Conservation (phyloP, 2,797 vertebrate genomes). For the Aratinga solstitialis region DNA sequence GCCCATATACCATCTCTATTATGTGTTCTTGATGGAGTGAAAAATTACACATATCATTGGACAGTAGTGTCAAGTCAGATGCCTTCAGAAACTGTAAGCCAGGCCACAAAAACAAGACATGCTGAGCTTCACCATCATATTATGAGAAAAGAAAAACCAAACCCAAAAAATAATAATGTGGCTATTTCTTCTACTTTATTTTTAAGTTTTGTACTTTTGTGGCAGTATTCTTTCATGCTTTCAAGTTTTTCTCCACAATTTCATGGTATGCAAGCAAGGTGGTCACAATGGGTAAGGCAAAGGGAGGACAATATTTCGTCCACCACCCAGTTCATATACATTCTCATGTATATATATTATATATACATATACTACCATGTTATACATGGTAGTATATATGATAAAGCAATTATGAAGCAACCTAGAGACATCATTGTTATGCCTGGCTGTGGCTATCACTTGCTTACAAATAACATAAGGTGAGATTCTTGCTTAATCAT, state of each 20-base stretch:
- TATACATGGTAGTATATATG: background rate
- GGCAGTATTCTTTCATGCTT: background rate
- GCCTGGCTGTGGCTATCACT: background rate
- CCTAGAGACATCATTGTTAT: background rate
- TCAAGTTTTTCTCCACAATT: background rate
- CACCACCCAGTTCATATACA: background rate
- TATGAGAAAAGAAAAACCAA: background rate
- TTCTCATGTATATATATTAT: background rate
- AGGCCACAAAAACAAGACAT: background rate
- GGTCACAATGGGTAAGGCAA: background rate
- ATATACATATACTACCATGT: too few relatives aligned
- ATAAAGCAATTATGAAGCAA: background rate
- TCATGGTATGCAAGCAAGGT: background rate
- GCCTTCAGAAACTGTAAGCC: background rate
- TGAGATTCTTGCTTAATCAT: background rate
- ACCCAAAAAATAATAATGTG: background rate
- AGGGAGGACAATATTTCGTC: background rate
- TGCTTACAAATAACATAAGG: background rate
- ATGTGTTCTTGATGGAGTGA: background rate
- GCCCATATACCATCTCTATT: background rate
- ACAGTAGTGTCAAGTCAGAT: background rate
- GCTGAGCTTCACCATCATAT: background rate
- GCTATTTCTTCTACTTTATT: background rate
- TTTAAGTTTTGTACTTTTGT: background rate
- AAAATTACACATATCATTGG: background rate